A percentile compares a stretch with the other conserved stretches of the same genome.
Conservation (phyloP, 1,140 invertebrate genomes). For the Gryllus bimaculatus region DNA sequence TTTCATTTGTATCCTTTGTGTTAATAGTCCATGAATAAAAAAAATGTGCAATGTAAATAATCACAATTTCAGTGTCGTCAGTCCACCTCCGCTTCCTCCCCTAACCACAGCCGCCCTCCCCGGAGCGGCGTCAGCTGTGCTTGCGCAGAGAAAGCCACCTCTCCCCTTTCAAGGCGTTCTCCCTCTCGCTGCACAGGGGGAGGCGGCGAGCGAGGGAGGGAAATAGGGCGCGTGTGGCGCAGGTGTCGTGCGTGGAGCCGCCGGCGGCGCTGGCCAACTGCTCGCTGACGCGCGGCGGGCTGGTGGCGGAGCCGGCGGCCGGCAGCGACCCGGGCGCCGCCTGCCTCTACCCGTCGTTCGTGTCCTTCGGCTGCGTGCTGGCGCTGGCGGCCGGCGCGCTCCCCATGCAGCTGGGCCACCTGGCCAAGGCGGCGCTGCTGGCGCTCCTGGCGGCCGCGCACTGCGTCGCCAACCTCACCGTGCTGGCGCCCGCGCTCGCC, state of each 20-base stretch:
- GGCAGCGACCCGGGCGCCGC: conserved; percentile 25
- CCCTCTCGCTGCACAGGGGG: too few species aligned
- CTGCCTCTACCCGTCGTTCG: conserved; percentile 63
- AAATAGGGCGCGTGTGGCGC: not conserved
- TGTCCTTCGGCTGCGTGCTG: conserved; percentile 59
- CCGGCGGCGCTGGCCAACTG: conserved; percentile 20
- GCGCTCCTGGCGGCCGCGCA: conserved; percentile 48
- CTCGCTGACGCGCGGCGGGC: conserved; percentile 24
- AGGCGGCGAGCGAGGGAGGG: too few species aligned
- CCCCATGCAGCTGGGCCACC: conserved; percentile 60
- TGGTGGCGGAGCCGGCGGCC: conserved; percentile 25
- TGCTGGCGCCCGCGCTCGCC: conserved; percentile 45
- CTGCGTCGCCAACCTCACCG: conserved; percentile 50
- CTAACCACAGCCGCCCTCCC: too few species aligned
- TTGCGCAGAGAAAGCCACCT: too few species aligned
- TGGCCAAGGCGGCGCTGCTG: conserved; percentile 56
- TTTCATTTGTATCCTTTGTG: too few species aligned
- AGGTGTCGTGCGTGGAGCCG: conserved; percentile 13
- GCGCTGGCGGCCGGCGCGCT: conserved; percentile 59
- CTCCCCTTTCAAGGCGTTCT: too few species aligned
- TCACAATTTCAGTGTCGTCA: too few species aligned
- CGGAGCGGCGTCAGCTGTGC: too few species aligned
- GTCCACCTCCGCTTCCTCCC: too few species aligned
- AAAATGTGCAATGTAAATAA: too few species aligned
- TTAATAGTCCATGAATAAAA: too few species aligned